Evolutionary conservation across 2,797 vertebrate genomes (phyloP), one percentile per base, ranked within the genome.

Genomic region (Gambusia yucatana): DNA sequence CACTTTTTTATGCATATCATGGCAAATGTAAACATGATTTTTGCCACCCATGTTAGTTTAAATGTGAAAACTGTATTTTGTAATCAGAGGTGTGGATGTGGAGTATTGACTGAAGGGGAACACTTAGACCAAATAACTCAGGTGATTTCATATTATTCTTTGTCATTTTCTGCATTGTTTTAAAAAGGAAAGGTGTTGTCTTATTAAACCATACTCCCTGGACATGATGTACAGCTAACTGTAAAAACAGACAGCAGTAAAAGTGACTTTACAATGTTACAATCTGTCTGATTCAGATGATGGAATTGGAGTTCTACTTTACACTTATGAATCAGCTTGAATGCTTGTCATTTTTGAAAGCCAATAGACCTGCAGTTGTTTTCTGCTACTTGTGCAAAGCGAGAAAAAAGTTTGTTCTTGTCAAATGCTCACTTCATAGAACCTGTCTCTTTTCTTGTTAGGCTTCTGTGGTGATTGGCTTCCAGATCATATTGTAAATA

Each of bases 61-160:
- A 94, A 94, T 96, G 94, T 96, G 94, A 95, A 94, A 91, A 93
- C 91, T 89, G 92, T 92, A 93, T 94, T 95, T 93, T 96, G 94
- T 94, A 93, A 92, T 86, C 84, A 78, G 74, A 86, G 84, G 87
- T 82, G 82, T 72, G 83, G 74, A 67, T 84, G 79, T 3, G 88
- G 88, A 89, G 82, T 84, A 91, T 90, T 89, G 84, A 79, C 84
- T 75, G 73, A 84, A 86, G 87, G 61, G 77, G 72, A 75, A 87
- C 81, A 85, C 77, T 88, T 89, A 86, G 89, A 84, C 90, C 84
- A 77, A 89, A 92, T 92, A 90, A 86, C 95, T 96, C 95, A 96
- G 95, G 95, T 94, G 89, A 95, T 90, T 94, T 92, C 86, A 83
- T 89, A 90, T 87, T 82, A 73, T 91, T 86, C 82, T 86, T 87